phyloP scores from a whole-genome alignment of 1,140 invertebrate species.

The Trypoxylus dichotomus region DNA sequence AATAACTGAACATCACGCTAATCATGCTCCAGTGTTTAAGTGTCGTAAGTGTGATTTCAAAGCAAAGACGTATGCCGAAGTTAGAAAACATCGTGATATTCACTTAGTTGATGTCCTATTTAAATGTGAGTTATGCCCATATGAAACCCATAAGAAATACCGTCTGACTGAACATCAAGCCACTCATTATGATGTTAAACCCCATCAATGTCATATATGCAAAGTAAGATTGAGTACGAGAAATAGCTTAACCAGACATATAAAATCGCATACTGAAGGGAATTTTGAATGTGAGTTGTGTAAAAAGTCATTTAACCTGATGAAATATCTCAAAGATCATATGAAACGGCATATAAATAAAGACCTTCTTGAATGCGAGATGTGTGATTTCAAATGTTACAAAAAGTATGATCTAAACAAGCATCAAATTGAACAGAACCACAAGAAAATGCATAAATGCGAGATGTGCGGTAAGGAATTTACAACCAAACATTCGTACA shows the following conservation, averaged over 20 bases:
- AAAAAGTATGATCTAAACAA: background rate
- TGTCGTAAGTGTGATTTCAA: background rate
- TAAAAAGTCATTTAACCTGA: background rate
- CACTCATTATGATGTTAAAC: conserved; percentile 13
- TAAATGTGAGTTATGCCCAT: conserved; percentile 6
- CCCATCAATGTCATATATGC: conserved; percentile 1
- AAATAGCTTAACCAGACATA: background rate
- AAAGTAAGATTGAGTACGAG: background rate
- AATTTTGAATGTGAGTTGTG: conserved; percentile 6
- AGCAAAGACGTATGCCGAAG: background rate
- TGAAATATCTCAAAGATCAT: conserved; percentile 15
- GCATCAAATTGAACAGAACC: conserved; percentile 15
- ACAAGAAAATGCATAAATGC: conserved; percentile 5
- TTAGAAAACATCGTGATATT: background rate
- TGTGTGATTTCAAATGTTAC: conserved; percentile 3
- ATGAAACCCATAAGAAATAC: conserved; percentile 1
- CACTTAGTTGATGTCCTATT: background rate
- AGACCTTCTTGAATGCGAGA: background rate
- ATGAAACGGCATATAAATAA: background rate
- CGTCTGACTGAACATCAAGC: background rate
- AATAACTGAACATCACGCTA: background rate
- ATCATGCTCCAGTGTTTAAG: background rate
- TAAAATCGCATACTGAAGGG: background rate
- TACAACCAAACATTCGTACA: conserved; percentile 2
- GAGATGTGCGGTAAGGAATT: background rate